phyloP scores from a whole-genome alignment of 2,888 invertebrate species.

The Saturnia japonica region DNA sequence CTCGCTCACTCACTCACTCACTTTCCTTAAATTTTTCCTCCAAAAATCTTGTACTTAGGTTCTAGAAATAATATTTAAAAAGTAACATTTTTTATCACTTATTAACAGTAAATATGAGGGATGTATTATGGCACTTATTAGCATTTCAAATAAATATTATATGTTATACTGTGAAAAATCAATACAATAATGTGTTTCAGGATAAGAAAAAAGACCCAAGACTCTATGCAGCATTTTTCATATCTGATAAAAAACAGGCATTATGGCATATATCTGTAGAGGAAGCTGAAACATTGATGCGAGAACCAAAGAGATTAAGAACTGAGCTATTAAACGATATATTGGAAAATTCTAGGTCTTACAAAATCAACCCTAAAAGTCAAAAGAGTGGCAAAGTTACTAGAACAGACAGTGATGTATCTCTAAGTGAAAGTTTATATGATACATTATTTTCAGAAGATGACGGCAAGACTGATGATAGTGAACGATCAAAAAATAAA shows the following conservation, averaged over 20 bases:
- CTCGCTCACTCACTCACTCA: too few relatives aligned
- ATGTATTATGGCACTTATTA: not conserved
- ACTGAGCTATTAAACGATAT: constrained; percentile 76
- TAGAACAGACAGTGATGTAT: constrained; percentile 70
- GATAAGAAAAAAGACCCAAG: constrained; percentile 79
- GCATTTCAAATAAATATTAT: not conserved
- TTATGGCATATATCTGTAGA: constrained; percentile 88
- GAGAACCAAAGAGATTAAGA: constrained; percentile 80
- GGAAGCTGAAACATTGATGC: constrained; percentile 87
- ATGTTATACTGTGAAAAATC: not conserved
- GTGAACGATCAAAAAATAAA: constrained; percentile 51
- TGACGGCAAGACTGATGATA: constrained; percentile 57
- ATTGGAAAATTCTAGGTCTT: constrained; percentile 48
- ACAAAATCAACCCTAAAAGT: constrained; percentile 47
- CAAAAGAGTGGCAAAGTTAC: constrained; percentile 58
- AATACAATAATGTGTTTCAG: constrained; percentile 52
- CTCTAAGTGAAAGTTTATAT: constrained; percentile 74
- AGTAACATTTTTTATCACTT: not conserved
- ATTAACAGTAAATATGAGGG: not conserved
- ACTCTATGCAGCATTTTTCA: constrained; percentile 75
- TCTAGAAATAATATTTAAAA: not conserved
- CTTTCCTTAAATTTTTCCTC: too few relatives aligned
- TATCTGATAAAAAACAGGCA: constrained; percentile 77
- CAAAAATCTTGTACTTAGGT: too few relatives aligned
- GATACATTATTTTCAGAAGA: constrained; percentile 74